phyloP scores from a whole-genome alignment of 2,113 vertebrate genomes.

The Cervus canadensis region DNA sequence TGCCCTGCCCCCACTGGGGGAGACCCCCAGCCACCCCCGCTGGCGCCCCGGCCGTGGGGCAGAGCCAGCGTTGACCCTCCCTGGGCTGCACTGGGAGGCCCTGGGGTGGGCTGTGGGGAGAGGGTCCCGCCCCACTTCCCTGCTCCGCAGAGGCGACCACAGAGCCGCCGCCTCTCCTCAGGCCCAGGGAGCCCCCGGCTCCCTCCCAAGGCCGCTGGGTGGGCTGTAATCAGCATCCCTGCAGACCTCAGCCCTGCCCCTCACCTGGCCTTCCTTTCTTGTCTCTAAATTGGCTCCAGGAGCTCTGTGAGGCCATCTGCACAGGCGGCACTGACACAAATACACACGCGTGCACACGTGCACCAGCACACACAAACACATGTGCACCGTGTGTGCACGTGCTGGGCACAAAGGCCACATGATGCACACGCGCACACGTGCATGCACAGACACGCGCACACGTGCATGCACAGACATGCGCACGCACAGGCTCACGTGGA shows the following conservation, averaged over 20 bases:
- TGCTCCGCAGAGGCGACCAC: accelerated
- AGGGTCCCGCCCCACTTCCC: accelerated
- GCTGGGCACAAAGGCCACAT: background rate
- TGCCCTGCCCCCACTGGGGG: no score
- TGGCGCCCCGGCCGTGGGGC: accelerated
- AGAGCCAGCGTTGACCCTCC: background rate
- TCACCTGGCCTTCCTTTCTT: background rate
- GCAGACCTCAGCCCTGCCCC: background rate
- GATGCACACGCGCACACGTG: background rate
- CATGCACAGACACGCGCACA: background rate
- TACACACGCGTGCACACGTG: accelerated
- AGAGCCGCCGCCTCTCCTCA: background rate
- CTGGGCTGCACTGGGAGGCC: accelerated
- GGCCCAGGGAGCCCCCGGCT: background rate
- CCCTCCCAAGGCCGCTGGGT: background rate
- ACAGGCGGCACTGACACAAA: background rate
- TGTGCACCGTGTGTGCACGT: accelerated
- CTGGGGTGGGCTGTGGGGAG: background rate
- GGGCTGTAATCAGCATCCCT: background rate
- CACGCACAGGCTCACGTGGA: background rate
- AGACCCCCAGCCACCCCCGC: background rate
- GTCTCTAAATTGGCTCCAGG: background rate
- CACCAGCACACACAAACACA: background rate
- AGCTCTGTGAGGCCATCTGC: background rate
- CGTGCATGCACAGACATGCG: no score